Evolutionary conservation across 1,140 invertebrate genomes (phyloP), one percentile per base, ranked within the genome.

Genomic region (Oryzaephilus surinamensis): DNA sequence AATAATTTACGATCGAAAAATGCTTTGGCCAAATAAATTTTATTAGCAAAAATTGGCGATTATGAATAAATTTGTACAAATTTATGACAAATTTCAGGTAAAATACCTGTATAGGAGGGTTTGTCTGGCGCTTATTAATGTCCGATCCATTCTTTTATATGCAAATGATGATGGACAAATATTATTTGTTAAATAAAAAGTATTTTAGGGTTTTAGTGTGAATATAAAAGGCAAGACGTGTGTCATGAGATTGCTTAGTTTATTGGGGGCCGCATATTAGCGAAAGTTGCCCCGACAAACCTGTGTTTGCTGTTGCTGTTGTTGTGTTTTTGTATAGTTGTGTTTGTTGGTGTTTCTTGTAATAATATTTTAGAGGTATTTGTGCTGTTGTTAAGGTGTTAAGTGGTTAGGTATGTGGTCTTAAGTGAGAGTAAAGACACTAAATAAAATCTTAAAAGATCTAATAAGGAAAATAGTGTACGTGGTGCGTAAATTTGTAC

Each of bases 201-300:
- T n/a, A 24, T 24, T n/a, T 24, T 32, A 41, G 32, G 31, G 31
- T 20, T 27, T 17, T 38, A 28, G 29, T 21, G 29, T 20, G 11
- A 10, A 27, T 31, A 43, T 47, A 47, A 43, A 47, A 47, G 45
- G 32, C 32, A 32, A n/a, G n/a, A n/a, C n/a, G 41, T 34, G 28
- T 31, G 33, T 34, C 45, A 28, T 36, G 39, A 31, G 24, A 32
- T 33, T 37, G 45, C 40, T n/a, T n/a, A 30, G 41, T 37, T 43
- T 47, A 47, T 41, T 47, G 31, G 40, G 37, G 41, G 38, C 38
- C 38, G 33, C 41, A 37, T 31, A n/a, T n/a, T 16, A 41, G 46
- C 46, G 46, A 48, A 48, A 48, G 46, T 48, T 48, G 46, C 42
- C 46, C 46, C 38, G 39, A 18, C 31, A 32, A 35, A 23, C 16